These are phyloP conservation scores for Leptonema lineaticorne DNA, from an alignment of 1,140 invertebrate species.

Conservation along the genomic window DNA sequence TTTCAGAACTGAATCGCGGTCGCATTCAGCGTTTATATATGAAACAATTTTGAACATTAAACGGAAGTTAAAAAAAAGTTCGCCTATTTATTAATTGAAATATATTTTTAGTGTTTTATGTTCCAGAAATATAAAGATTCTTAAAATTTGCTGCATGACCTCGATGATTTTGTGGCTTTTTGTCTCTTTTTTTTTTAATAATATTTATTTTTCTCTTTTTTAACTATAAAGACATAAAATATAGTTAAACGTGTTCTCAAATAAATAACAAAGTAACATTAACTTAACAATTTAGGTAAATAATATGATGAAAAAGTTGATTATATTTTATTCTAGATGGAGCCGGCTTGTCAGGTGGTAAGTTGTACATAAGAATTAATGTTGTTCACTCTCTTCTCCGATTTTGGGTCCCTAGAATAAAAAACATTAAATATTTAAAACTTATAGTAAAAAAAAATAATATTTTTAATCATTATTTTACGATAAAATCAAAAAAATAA, in stretches of 20 bases:
- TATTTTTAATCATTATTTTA: too few species aligned
- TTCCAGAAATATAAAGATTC: not conserved
- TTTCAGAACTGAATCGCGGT: too few species aligned
- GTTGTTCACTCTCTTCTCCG: slow-evolving; percentile 59
- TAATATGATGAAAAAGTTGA: slow-evolving; percentile 34
- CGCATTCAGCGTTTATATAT: too few species aligned
- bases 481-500: not conserved
- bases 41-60: too few species aligned
- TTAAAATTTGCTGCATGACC: not conserved
- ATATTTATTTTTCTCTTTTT: too few species aligned
- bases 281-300: slow-evolving; percentile 33
- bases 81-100: too few species aligned
- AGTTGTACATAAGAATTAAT: slow-evolving; percentile 58
- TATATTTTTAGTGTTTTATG: not conserved
- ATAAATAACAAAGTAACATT: slow-evolving; percentile 39
- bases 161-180: slow-evolving; percentile 8
- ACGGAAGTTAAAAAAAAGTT: too few species aligned
- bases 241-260: slow-evolving; percentile 18
- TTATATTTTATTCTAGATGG: slow-evolving; percentile 29
- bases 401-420: slow-evolving; percentile 55
- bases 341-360: slow-evolving; percentile 57
- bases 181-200: too few species aligned
- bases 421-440: slow-evolving; percentile 7
- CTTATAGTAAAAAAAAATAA: too few species aligned
- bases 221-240: slow-evolving; percentile 22